These are phyloP conservation scores for Epinotia bilunana DNA, from an alignment of 2,888 invertebrate species.

Conservation along the genomic window DNA sequence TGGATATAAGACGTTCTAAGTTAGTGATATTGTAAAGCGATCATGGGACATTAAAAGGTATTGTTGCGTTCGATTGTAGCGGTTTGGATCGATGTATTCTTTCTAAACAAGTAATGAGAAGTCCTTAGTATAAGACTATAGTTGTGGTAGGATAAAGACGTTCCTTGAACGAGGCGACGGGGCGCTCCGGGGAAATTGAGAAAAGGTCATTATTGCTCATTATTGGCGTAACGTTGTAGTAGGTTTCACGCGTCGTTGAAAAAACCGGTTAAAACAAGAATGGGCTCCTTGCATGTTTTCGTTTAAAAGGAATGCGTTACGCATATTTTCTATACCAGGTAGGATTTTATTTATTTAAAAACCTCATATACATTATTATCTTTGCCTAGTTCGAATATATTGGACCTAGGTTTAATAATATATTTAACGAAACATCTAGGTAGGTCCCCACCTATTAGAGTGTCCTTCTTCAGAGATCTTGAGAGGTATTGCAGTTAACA, in stretches of 20 bases:
- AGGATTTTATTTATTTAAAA: not conserved
- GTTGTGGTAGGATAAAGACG: conserved; percentile 20
- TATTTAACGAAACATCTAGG: too few relatives aligned
- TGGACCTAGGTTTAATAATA: too few relatives aligned
- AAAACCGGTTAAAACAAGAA: conserved; percentile 2
- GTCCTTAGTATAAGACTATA: conserved; percentile 56
- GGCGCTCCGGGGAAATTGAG: conserved; percentile 57
- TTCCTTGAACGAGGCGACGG: conserved; percentile 53
- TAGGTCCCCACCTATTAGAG: too few relatives aligned
- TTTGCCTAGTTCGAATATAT: not conserved
- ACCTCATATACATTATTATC: not conserved
- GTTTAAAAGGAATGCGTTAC: not conserved
- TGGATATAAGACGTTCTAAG: conserved; percentile 12
- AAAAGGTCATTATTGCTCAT: conserved; percentile 63
- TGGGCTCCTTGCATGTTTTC: not conserved
- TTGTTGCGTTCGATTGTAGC: conserved; percentile 60
- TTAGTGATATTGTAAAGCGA: conserved; percentile 61
- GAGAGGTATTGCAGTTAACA: too few relatives aligned
- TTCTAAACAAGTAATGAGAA: conserved; percentile 55
- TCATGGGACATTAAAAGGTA: conserved; percentile 66
- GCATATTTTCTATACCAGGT: not conserved
- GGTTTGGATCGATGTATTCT: conserved; percentile 57
- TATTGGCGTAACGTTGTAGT: conserved; percentile 59
- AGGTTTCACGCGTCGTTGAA: conserved; percentile 15
- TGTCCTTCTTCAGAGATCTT: too few relatives aligned